phyloP scores from a whole-genome alignment of 64 coral and sea anemone genomes.

The Astreopora myriophthalma region DNA sequence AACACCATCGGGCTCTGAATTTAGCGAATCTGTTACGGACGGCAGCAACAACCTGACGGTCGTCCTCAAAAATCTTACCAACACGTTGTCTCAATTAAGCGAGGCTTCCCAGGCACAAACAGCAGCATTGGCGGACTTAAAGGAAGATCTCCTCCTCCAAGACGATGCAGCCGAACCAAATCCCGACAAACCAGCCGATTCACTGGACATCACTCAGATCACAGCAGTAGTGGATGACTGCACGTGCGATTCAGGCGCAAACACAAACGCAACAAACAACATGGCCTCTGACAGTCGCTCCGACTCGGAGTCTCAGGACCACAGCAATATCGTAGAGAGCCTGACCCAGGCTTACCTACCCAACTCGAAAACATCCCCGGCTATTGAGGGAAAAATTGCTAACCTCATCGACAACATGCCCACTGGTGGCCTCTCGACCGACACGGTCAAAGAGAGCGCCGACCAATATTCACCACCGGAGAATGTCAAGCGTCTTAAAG shows the following conservation, averaged over 20 bases:
- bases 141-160: constrained; percentile 12
- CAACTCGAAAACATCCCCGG: constrained; percentile 3
- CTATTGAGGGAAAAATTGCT: constrained; percentile 10
- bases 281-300: not conserved
- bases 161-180: not conserved
- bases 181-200: not conserved
- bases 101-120: not conserved
- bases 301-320: not conserved
- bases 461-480: constrained; percentile 19
- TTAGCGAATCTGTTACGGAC: not conserved
- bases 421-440: not conserved
- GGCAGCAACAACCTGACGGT: not conserved
- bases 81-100: not conserved
- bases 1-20: not conserved
- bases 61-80: not conserved
- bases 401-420: constrained; percentile 3
- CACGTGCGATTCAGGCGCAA: not conserved
- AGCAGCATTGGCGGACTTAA: not conserved
- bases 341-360: constrained; percentile 17
- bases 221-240: not conserved
- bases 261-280: too few species aligned
- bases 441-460: not conserved
- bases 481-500: constrained; percentile 1
- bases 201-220: not conserved
- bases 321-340: not conserved